Percentiles rank a stretch among this genome's conserved stretches.
Evolutionary conservation across 2,113 vertebrate species (phyloP).

Genomic region (Mungos mungo): DNA sequence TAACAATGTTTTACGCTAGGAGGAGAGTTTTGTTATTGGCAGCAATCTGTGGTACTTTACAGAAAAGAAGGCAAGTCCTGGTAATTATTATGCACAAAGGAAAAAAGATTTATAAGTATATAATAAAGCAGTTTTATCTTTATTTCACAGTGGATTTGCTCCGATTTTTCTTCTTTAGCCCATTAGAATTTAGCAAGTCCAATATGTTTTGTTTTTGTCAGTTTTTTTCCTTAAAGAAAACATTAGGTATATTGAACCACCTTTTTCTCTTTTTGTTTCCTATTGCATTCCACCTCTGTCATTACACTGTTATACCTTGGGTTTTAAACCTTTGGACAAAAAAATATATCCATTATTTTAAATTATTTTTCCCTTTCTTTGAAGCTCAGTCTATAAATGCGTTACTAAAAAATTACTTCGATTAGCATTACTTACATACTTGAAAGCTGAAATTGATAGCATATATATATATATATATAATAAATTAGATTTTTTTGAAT

Average conservation of each 20-base stretch:
- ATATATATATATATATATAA: background rate
- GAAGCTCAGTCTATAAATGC: background rate
- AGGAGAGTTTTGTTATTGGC: background rate
- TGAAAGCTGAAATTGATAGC: constrained; percentile 1
- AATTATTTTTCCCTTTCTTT: background rate
- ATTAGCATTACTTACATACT: background rate
- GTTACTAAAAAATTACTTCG: background rate
- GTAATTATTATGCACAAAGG: background rate
- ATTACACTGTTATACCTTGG: background rate
- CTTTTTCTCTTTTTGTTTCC: background rate
- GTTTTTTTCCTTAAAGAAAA: background rate
- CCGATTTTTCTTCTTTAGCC: background rate
- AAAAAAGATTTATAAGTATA: background rate
- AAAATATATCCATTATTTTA: background rate
- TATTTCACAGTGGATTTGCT: background rate
- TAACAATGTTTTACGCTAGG: background rate
- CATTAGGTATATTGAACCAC: background rate
- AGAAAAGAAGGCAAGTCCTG: background rate
- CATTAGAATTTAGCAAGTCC: background rate
- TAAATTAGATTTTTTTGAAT: background rate
- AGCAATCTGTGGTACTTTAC: background rate
- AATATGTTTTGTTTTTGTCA: background rate
- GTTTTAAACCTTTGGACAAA: background rate
- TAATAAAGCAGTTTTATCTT: background rate
- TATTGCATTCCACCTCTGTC: background rate